Base-by-base conservation (phyloP, 2,113 vertebrate genomes). In the Heliornis fulica region DNA sequence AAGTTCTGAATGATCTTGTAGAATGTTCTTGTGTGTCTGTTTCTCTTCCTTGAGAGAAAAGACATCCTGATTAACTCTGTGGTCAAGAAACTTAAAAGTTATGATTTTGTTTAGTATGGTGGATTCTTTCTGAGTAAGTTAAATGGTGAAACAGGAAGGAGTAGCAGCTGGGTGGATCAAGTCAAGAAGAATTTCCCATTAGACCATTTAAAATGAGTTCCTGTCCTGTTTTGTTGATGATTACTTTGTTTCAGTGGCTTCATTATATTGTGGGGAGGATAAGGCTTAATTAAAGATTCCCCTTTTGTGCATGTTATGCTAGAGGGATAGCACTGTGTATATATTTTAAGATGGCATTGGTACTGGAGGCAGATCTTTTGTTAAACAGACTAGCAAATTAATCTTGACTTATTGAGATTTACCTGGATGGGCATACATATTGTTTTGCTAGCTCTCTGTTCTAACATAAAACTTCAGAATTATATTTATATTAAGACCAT, bases 1-100 rank as follows among this genome's bases (percentile, higher is more conserved):
- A 65, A 77, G 16, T 1, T 81, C 26, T 57, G 36, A 72, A 38
- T 13, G 7, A 4, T 17, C 71, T 5, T 51, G 40, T 59, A 65
- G 29, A 43, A 32, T 45, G 4, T 59, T 29, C 29, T 5, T 6
- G 1, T 8, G 45, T 20, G 1, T 0, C 11, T 87, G 9, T 56
- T 40, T 66, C 4, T 38, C 34, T 38, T 63, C 11, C 54, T 40
- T 65, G 23, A 53, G 41, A 51, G 12, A 70, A 32, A 74, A 38
- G 21, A 9, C 11, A 48, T 69, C 43, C 16, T 78, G 5, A 19
- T 57, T 31, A 38, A 7, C 10, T 77, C 21, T 71, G 4, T 59
- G 7, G 40, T 75, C 13, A 63, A 40, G n/a, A 82, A 70, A 34
- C 26, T 53, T 71, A 40, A 34, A 36, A 41, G 5, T 45, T 79